Conservation (phyloP, 30 jellyfish, hydroid and myxozoan genomes). For the Phacellophora camtschatica region DNA sequence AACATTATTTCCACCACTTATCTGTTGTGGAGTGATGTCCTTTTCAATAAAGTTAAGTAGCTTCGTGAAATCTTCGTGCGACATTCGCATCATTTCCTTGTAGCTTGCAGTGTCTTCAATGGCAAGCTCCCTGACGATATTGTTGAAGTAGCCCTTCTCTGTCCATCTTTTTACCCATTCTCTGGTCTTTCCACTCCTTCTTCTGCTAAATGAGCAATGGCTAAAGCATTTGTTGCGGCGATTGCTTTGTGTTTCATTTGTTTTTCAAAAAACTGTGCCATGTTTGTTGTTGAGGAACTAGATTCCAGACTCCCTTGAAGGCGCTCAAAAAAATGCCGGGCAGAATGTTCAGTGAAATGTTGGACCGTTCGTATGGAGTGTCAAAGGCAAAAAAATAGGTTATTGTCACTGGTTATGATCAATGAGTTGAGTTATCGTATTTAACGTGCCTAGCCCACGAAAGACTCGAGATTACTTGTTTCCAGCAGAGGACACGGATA, state of each 20-base stretch:
- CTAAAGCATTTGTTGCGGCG: neutral
- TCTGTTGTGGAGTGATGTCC: conserved; percentile 31
- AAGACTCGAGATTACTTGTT: no score
- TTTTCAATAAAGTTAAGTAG: neutral
- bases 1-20: conserved; percentile 8
- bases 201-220: neutral
- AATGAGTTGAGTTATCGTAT: no score
- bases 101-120: conserved; percentile 18
- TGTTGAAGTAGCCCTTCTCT: neutral
- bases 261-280: no score
- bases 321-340: no score
- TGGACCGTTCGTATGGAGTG: no score
- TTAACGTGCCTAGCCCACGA: no score
- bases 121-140: conserved; percentile 7
- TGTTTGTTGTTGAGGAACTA: no score
- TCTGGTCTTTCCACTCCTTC: conserved; percentile 1
- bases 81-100: conserved; percentile 48
- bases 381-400: no score
- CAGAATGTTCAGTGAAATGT: no score
- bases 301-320: no score
- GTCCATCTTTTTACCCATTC: conserved; percentile 27
- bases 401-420: no score
- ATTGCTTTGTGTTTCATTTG: neutral
- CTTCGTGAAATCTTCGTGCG: neutral
- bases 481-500: no score